Evolutionary conservation across 2,888 invertebrate species (phyloP).

Genomic region (Mantis religiosa): DNA sequence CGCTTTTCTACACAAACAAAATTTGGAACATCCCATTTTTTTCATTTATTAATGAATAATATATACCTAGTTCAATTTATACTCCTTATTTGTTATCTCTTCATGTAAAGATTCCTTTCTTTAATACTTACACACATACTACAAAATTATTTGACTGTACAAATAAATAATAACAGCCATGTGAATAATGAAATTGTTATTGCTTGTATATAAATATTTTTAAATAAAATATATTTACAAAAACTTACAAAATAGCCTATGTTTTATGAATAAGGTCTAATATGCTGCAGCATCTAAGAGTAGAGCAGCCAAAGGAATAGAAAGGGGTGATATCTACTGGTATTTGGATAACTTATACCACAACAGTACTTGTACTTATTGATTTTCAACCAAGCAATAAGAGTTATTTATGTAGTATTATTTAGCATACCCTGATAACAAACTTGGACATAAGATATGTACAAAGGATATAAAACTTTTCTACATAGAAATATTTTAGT

Average conservation of each 20-base stretch:
- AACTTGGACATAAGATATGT: too few species aligned
- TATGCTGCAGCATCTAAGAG: too few species aligned
- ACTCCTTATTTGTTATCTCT: not conserved
- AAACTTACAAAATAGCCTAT: not conserved
- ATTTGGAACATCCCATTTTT: not conserved
- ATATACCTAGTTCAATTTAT: not conserved
- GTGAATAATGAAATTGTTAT: conserved; percentile 4
- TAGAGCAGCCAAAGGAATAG: too few species aligned
- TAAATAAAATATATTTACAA: not conserved
- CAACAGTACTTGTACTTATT: too few species aligned
- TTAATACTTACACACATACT: not conserved
- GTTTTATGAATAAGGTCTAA: too few species aligned
- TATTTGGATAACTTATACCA: too few species aligned
- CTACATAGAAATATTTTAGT: too few species aligned
- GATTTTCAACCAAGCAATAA: too few species aligned
- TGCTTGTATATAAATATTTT: not conserved
- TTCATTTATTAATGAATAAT: not conserved
- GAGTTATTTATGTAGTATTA: too few species aligned
- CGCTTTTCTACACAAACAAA: not conserved
- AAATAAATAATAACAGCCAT: not conserved
- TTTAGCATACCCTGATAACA: too few species aligned
- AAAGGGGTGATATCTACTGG: too few species aligned
- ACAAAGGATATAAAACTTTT: too few species aligned
- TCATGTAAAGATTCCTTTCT: not conserved
- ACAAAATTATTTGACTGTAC: not conserved